Base-by-base conservation (phyloP, 2,797 vertebrate genomes). In the Tragopan temminckii region DNA sequence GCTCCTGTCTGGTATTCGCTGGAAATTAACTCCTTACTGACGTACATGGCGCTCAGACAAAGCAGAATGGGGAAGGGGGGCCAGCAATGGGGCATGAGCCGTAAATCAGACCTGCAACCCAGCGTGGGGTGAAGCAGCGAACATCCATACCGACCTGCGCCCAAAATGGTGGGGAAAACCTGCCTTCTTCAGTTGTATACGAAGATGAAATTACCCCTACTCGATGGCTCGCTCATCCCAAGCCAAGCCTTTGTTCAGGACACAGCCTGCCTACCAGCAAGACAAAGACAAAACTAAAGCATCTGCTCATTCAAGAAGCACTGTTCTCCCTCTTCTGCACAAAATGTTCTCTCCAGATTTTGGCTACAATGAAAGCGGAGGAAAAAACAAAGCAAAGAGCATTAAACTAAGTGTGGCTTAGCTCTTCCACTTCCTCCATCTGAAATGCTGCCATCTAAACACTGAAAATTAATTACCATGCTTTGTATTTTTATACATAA, bases 11-110 rank as follows among this genome's bases (percentile, higher is more conserved):
- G 77, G 55, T 90, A 50, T 59, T 94, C 67, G 72, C 13, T 74
- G 62, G 50, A 95, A 95, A 89, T 97, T 96, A 97, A 94, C 93
- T 91, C 86, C 85, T 94, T 93, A 83, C 75, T 86, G 92, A 89
- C 96, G 95, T 93, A 82, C 4, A 68, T 61, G 33, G 43, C 2
- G 3, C 48, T 77, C 78, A 80, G 64, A 79, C n/a, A 40, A 81
- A 93, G 59, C 27, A 59, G 83, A 87, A 80, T 8, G 6, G 17
- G 45, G 48, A 45, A 20, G 45, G 18, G 36, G 31, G 38, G 46
- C 29, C 11, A 5, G 38, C 2, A 3, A 59, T 5, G 10, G 24
- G 16, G 27, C 1, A 0, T 33, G 23, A 88, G 53, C 13, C 0
- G 0, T 20, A 78, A 67, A 87, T 55, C 71, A 71, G 52, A 59